phyloP scores from a whole-genome alignment of 30 jellyfish, hydroid and myxozoan genomes.

The Aurelia coerulea region DNA sequence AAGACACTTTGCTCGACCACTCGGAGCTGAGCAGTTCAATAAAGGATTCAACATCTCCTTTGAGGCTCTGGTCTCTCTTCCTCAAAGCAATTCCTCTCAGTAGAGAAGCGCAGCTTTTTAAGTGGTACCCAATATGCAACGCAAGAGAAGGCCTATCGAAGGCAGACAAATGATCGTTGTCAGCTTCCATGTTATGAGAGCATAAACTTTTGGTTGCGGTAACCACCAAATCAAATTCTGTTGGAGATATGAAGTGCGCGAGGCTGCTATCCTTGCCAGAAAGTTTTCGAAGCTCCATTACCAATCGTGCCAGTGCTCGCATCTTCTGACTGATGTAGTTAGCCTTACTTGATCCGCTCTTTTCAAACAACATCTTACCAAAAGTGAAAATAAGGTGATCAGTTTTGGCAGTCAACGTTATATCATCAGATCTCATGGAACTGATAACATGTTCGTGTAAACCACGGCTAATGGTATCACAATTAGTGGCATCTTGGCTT shows the following conservation, averaged over 20 bases:
- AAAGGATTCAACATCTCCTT: conserved; percentile 20
- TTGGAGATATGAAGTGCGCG: conserved; percentile 14
- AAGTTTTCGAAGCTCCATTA: conserved; percentile 33
- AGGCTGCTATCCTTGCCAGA: background rate
- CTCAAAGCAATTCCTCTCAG: conserved; percentile 26
- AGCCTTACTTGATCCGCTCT: conserved; percentile 38
- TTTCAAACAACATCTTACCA: conserved; percentile 35
- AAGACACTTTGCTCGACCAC: conserved; percentile 43
- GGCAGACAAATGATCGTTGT: conserved; percentile 36
- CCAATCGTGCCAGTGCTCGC: conserved; percentile 67
- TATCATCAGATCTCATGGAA: conserved; percentile 48
- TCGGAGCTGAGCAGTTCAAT: conserved; percentile 18
- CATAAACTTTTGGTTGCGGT: conserved; percentile 46
- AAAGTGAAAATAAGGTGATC: conserved; percentile 27
- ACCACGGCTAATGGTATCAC: background rate
- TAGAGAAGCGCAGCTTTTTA: conserved; percentile 6
- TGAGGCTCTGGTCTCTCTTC: background rate
- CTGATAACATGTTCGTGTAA: background rate
- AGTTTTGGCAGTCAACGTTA: conserved; percentile 25
- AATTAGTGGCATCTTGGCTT: background rate
- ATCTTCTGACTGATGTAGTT: conserved; percentile 36
- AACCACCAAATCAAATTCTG: conserved; percentile 25
- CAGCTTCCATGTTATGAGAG: conserved; percentile 8
- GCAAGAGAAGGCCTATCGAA: conserved; percentile 56
- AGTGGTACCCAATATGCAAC: conserved; percentile 29